These are phyloP conservation scores for Meteorus sp. DNA, from an alignment of 1,140 invertebrate genomes.

Conservation along the genomic window DNA sequence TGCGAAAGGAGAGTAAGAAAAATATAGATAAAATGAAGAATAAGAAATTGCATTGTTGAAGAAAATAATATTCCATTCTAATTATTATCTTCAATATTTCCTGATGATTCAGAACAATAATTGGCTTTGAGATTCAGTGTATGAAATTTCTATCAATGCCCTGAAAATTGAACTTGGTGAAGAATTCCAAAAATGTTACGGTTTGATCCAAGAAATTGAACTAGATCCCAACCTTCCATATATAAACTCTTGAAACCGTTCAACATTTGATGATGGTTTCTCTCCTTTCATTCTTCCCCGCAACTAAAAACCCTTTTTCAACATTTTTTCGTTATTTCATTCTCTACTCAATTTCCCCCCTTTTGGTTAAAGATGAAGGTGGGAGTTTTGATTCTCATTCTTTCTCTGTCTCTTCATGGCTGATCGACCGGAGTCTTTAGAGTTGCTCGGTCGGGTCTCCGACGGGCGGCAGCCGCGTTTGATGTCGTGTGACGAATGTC, in stretches of 20 bases:
- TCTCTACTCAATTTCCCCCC: not conserved
- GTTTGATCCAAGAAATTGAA: conserved; percentile 17
- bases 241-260: not conserved
- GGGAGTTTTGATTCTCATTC: too few relatives aligned
- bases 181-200: not conserved
- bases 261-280: not conserved
- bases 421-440: conserved; percentile 30
- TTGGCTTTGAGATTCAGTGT: not conserved
- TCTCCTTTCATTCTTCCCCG: not conserved
- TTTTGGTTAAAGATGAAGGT: too few relatives aligned
- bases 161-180: not conserved
- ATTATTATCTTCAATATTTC: too few relatives aligned
- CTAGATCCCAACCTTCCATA: conserved; percentile 1
- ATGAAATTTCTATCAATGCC: not conserved
- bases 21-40: too few relatives aligned
- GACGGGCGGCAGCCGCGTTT: conserved; percentile 34
- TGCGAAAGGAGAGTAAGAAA: too few relatives aligned
- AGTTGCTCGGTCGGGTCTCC: conserved; percentile 25
- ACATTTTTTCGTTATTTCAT: conserved; percentile 12
- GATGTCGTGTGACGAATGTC: conserved; percentile 38
- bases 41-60: too few relatives aligned
- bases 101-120: too few relatives aligned
- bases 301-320: conserved; percentile 16
- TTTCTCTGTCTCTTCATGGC: conserved; percentile 20
- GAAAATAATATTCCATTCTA: too few relatives aligned